Conservation (phyloP, 1,140 invertebrate species). For the Philopotamus ludificatus region DNA sequence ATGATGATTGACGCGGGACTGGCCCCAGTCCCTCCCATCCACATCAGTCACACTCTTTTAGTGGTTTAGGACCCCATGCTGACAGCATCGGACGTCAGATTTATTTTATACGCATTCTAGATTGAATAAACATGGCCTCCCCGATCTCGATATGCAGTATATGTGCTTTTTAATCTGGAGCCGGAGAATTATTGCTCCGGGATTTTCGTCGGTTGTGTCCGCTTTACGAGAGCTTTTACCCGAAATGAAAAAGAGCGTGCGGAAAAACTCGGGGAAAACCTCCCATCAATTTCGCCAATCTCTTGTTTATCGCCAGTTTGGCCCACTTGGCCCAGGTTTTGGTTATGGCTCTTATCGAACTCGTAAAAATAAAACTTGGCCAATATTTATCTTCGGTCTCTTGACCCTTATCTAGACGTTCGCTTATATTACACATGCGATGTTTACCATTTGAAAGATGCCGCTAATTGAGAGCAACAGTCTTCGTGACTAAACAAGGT, state of each 20-base stretch:
- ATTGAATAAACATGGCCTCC: too few relatives aligned
- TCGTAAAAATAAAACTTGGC: too few relatives aligned
- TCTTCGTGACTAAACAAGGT: too few relatives aligned
- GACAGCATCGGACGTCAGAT: not conserved
- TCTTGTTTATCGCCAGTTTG: conserved; percentile 1
- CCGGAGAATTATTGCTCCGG: not conserved
- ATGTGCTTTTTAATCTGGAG: not conserved
- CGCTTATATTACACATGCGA: too few relatives aligned
- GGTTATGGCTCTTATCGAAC: too few relatives aligned
- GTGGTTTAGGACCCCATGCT: not conserved
- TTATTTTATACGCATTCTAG: not conserved
- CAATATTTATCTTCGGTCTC: too few relatives aligned
- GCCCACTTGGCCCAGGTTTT: too few relatives aligned
- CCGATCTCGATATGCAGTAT: too few relatives aligned
- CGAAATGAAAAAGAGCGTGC: not conserved
- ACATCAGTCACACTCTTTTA: not conserved
- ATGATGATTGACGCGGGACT: not conserved
- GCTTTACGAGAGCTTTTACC: not conserved
- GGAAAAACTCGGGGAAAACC: not conserved
- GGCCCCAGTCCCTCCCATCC: not conserved
- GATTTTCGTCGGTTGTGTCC: not conserved
- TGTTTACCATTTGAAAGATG: too few relatives aligned
- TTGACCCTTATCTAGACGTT: too few relatives aligned
- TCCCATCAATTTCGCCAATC: not conserved
- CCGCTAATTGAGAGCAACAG: too few relatives aligned